Conservation (phyloP, 1,140 invertebrate species). For the Ptiloglossa arizonensis region DNA sequence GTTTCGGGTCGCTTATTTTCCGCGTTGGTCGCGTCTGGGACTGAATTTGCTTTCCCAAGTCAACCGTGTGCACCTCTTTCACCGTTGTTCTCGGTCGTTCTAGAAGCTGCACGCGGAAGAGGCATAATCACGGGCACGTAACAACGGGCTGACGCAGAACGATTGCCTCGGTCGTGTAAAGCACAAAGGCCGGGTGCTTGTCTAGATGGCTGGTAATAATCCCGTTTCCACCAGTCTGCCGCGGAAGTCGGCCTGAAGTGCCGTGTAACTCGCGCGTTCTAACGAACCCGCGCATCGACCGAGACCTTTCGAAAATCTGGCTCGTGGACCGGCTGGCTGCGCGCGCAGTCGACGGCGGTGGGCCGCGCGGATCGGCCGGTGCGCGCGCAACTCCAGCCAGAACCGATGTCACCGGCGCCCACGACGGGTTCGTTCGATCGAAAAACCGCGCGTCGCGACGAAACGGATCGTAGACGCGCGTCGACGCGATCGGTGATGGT, state of each 20-base stretch:
- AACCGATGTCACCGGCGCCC: too few relatives aligned
- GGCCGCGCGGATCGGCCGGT: too few relatives aligned
- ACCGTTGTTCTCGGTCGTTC: not conserved
- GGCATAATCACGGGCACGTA: not conserved
- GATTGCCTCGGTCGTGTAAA: conserved; percentile 12
- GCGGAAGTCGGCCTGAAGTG: not conserved
- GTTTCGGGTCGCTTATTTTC: not conserved
- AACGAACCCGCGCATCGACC: conserved; percentile 11
- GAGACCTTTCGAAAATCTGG: too few relatives aligned
- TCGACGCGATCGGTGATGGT: not conserved
- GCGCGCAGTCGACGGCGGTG: too few relatives aligned
- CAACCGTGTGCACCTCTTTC: conserved; percentile 1
- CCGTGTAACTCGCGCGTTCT: conserved; percentile 14
- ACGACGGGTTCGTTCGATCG: conserved; percentile 2
- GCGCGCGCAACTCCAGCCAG: too few relatives aligned
- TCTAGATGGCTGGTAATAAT: conserved; percentile 44
- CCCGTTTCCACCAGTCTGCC: conserved; percentile 9
- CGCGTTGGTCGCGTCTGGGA: not conserved
- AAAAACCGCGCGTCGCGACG: not conserved
- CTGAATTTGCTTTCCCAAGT: not conserved
- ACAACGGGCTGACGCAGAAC: conserved; percentile 10
- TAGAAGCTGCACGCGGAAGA: not conserved
- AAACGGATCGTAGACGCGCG: not conserved
- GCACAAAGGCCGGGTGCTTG: conserved; percentile 26
- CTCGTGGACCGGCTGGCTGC: too few relatives aligned